Evolutionary conservation across 2,113 vertebrate species (phyloP), one percentile per base, ranked within the genome.

Genomic region (Ictidomys tridecemlineatus): DNA sequence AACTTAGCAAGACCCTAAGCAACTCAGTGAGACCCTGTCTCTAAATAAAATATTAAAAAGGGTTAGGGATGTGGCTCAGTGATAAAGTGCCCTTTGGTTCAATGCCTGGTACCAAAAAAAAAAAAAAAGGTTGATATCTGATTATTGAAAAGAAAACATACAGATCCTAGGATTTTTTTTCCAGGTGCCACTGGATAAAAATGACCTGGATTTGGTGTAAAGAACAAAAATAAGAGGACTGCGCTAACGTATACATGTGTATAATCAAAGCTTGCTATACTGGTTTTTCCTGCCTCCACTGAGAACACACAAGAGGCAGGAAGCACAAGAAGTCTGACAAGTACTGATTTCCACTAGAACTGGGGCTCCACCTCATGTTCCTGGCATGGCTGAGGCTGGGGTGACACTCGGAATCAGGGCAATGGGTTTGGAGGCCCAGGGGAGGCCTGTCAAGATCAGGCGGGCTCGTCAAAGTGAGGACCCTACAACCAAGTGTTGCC

Each of bases 171-270:
- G 13, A 65, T n/a, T 85, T 2, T 82, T 70, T 82, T 63, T 70
- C 77, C 58, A 84, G 48, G 32, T 58, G 14, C n/a, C 28, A 39
- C 14, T 86, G 51, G 18, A 77, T 45, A 34, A 70, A 96, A 95
- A 74, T 42, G 28, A 85, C 26, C 14, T 76, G 45, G 20, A 61
- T 85, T 80, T 89, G 16, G 18, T 24, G 78, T 8, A 73, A 45
- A 79, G 4, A 83, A 86, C 14, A 82, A 83, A 95, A 97, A 93
- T 58, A 85, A 61, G 34, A 88, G 45, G 20, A 85, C 53, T 32
- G 8, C 0, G 58, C 85, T 69, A 53, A 77, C 61, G 73, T 26
- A 11, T 20, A 14, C 26, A 42, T 28, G 26, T 48, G 42, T 22
- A 53, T 51, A 20, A 56, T 53, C 34, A 94, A 84, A 86, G 10